Percentiles rank a stretch among this genome's conserved stretches.
phyloP scores from a whole-genome alignment of 2,797 vertebrate species.

The Bradypodion pumilum region DNA sequence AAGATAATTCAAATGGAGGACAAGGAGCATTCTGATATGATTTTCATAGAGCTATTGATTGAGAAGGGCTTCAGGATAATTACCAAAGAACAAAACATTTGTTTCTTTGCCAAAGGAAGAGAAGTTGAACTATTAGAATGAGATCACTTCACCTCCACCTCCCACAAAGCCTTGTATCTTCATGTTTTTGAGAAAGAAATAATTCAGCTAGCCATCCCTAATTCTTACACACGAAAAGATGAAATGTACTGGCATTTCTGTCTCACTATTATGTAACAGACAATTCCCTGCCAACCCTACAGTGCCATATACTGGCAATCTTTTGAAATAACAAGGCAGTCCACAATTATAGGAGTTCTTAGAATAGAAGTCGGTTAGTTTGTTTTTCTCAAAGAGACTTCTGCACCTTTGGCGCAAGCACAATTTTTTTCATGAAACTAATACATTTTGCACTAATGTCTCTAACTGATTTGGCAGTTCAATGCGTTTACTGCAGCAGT shows the following conservation, averaged over 20 bases:
- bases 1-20: too few relatives aligned
- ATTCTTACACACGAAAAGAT: slow-evolving; percentile 28
- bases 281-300: slow-evolving; percentile 4
- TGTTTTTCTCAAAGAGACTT: not conserved
- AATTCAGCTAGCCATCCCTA: slow-evolving; percentile 1
- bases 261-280: slow-evolving; percentile 18
- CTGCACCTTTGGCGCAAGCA: not conserved
- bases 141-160: not conserved
- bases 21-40: too few relatives aligned
- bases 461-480: not conserved
- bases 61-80: not conserved
- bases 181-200: slow-evolving; percentile 5
- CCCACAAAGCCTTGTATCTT: not conserved
- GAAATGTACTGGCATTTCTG: not conserved
- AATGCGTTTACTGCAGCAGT: not conserved
- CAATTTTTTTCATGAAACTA: not conserved
- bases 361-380: not conserved
- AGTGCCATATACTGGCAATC: slow-evolving; percentile 30
- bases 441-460: not conserved
- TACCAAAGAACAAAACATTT: not conserved
- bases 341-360: slow-evolving; percentile 7
- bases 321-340: slow-evolving; percentile 16
- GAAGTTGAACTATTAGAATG: not conserved
- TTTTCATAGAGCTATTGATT: not conserved
- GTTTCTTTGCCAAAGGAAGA: not conserved